Base-by-base conservation (phyloP, 2,888 invertebrate species). In the Acleris holmiana region DNA sequence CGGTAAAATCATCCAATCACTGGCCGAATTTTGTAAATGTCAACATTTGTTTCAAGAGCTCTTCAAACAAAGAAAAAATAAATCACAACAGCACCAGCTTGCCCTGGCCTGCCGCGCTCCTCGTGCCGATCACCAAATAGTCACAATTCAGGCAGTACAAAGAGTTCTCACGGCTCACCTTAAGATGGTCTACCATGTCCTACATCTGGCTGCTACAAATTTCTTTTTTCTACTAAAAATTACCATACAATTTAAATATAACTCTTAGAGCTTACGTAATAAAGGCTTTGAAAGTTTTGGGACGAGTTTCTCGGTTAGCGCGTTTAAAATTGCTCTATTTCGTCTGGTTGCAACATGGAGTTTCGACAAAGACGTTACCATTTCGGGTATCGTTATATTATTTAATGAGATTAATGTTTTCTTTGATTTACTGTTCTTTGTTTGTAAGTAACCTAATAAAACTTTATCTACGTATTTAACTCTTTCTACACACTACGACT, bases 31-130 rank as follows among this genome's bases (percentile, higher is more conserved):
- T 79, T 71, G 72, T 81, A 83, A 83, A 80, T 87, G 88, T 88
- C 88, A 89, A 89, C 89, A 84, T 85, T 82, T 84, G 85, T 84
- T 82, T 73, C 75, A 81, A 79, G 79, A 73, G 75, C 76, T 75
- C 72, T 76, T 77, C 85, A 86, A 89, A 90, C 91, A 91, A 91
- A 91, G 90, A 89, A 87, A 85, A 82, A 88, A 90, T 91, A 90
- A 90, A 91, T 90, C 90, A 89, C 82, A 73, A 71, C 63, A 69
- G 61, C 67, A 57, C 89, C 85, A 84, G 18, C 18, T 0, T 64
- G 73, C 56, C 59, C 23, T 67, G 86, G 75, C 29, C 80, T 69
- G 17, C 77, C 76, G 68, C 75, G 71, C 78, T 80, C 77, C 83
- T 73, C 77, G 67, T 72, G 2, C 35, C 69, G 49, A 69, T 73